Evolutionary conservation across 2,113 vertebrate genomes (phyloP), one percentile per base, ranked within the genome.

Genomic region (Pedionomus torquatus): DNA sequence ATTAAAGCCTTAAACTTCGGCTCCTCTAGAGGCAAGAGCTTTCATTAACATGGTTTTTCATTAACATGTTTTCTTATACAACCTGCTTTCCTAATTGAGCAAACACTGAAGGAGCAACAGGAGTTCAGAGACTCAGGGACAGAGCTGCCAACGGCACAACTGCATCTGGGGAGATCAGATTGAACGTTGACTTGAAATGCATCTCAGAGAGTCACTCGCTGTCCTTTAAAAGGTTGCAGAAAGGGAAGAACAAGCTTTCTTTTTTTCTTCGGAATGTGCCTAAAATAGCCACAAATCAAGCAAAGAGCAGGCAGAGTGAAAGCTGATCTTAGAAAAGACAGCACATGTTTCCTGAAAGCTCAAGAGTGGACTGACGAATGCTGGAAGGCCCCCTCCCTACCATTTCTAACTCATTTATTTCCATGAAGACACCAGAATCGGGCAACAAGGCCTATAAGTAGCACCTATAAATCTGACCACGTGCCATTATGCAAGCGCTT

Each of bases 11-110:
- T 88, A 39, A 95, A 75, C 64, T 51, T 25, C 9, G 49, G 64
- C 90, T 90, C 60, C 85, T 93, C 87, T 25, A 71, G 82, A 51
- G 90, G 39, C 31, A 39, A 23, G n/a, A 83, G 64, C 75, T 93
- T 89, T 74, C 82, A 95, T 95, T 92, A 96, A 90, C 54, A 52
- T 2, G 9, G 60, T 23, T 93, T 92, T 81, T 83, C 87, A 96
- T 96, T 92, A 96, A 96, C 88, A 11, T 37, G 37, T 8, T 94
- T 90, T 61, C 58, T 90, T 74, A 75, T 46, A 68, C 91, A 82
- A 54, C 33, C 64, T 75, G 48, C 41, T 71, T 55, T 68, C 66
- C 82, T 95, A 64, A 82, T 44, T 71, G 72, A 72, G 82, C 35
- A 87, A 91, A 60, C 30, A 58, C 21, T n/a, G 58, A 63, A 87